Conservation (phyloP, 37 sponge, comb jelly and placozoan genomes). For the Mnemiopsis leidyi region DNA sequence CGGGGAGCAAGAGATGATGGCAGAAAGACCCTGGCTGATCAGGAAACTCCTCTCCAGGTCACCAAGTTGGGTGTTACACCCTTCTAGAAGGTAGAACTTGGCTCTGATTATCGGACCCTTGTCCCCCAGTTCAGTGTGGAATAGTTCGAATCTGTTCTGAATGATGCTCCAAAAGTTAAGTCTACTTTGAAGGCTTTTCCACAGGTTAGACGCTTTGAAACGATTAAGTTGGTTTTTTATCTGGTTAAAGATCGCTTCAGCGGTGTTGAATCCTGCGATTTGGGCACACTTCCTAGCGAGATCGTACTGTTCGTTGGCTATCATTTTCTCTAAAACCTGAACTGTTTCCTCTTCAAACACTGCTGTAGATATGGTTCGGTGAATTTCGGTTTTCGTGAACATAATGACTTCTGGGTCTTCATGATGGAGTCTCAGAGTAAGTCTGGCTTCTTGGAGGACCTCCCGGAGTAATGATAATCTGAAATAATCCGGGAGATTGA, state of each 20-base stretch:
- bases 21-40: slow-evolving; percentile 21
- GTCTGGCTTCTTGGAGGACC: slow-evolving; percentile 10
- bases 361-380: slow-evolving; percentile 29
- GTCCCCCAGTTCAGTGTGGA: slow-evolving; percentile 32
- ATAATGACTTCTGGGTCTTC: slow-evolving; percentile 39
- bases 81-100: slow-evolving; percentile 49
- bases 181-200: neutral
- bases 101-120: slow-evolving; percentile 35
- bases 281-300: slow-evolving; percentile 40
- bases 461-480: slow-evolving; percentile 10
- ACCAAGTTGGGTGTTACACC: slow-evolving; percentile 8
- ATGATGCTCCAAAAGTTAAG: slow-evolving; percentile 51
- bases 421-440: slow-evolving; percentile 26
- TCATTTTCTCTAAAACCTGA: slow-evolving; percentile 25
- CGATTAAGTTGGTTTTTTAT: slow-evolving; percentile 51
- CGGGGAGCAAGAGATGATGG: slow-evolving; percentile 7
- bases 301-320: slow-evolving; percentile 54
- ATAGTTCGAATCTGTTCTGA: slow-evolving; percentile 9
- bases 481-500: slow-evolving; percentile 26
- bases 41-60: slow-evolving; percentile 15
- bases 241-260: slow-evolving; percentile 50
- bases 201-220: slow-evolving; percentile 40
- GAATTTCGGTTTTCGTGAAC: slow-evolving; percentile 55
- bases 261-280: slow-evolving; percentile 50
- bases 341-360: slow-evolving; percentile 9